These are phyloP conservation scores for Sipha maydis DNA, from an alignment of 2,888 invertebrate genomes.

Conservation along the genomic window DNA sequence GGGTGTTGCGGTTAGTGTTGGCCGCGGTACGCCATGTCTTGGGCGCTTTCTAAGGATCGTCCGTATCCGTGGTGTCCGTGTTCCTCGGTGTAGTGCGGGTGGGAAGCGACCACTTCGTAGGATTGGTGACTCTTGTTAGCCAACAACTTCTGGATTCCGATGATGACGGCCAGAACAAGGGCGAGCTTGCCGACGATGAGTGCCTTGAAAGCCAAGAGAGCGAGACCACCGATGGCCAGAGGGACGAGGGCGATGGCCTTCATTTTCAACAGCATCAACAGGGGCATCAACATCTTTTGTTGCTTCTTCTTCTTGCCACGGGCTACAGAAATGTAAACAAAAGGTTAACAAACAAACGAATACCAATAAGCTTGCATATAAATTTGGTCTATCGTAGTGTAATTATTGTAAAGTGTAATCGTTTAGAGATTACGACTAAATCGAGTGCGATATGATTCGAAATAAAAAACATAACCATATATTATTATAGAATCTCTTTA, in stretches of 20 bases:
- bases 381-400: no score
- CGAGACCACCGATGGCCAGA: constrained; percentile 79
- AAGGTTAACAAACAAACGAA: no score
- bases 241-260: constrained; percentile 84
- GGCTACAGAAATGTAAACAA: constrained; percentile 70
- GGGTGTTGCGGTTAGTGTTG: constrained; percentile 27
- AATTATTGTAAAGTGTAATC: no score
- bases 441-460: no score
- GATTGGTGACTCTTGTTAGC: constrained; percentile 77
- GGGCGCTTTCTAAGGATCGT: constrained; percentile 73
- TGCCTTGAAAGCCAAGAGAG: constrained; percentile 85
- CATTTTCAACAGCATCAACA: constrained; percentile 80
- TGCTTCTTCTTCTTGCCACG: constrained; percentile 86
- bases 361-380: no score
- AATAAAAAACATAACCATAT: no score
- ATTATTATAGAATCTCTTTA: neutral
- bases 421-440: no score
- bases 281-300: constrained; percentile 79
- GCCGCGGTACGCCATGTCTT: constrained; percentile 78
- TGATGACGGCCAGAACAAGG: constrained; percentile 78
- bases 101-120: constrained; percentile 77
- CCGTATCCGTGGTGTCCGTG: constrained; percentile 76
- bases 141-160: constrained; percentile 83
- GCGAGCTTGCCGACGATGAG: constrained; percentile 86
- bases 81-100: constrained; percentile 72